A percentile compares a stretch with the other conserved stretches of the same genome.
These are phyloP conservation scores for Eucidaris tribuloides DNA, from an alignment of 35 echinoderm and acorn worm species.

Conservation along the genomic window DNA sequence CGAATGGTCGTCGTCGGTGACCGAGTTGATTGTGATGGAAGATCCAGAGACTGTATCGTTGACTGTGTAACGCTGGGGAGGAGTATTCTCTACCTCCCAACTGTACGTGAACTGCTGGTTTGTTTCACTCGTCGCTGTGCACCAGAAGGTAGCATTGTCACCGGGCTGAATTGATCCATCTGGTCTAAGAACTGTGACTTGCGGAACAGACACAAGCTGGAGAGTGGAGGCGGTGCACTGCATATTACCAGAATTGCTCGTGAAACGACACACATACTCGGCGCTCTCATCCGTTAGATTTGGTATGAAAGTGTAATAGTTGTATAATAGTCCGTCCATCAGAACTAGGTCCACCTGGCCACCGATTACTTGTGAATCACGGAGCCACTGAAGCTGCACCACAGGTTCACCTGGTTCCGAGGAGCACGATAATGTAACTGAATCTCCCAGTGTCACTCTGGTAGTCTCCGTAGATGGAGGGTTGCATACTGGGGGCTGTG, in stretches of 20 bases:
- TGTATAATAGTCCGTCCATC: background rate
- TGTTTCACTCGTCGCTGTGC: background rate
- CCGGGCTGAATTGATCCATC: background rate
- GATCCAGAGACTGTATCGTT: background rate
- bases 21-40: background rate
- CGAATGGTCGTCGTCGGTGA: background rate
- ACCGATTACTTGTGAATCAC: background rate
- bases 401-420: slow-evolving; percentile 22
- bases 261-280: background rate
- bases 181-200: background rate
- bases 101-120: background rate
- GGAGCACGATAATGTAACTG: slow-evolving; percentile 16
- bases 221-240: background rate
- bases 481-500: background rate
- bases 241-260: background rate
- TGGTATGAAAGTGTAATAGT: slow-evolving; percentile 1
- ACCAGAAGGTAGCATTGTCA: background rate
- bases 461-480: background rate
- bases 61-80: background rate
- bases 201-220: slow-evolving; percentile 1
- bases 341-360: background rate
- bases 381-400: slow-evolving; percentile 6
- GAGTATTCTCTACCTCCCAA: background rate
- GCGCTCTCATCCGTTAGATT: background rate
- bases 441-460: background rate